A percentile compares a stretch with the other conserved stretches of the same genome.
These are phyloP conservation scores for Neodiprion virginianus DNA, from an alignment of 1,140 invertebrate genomes.

Conservation along the genomic window DNA sequence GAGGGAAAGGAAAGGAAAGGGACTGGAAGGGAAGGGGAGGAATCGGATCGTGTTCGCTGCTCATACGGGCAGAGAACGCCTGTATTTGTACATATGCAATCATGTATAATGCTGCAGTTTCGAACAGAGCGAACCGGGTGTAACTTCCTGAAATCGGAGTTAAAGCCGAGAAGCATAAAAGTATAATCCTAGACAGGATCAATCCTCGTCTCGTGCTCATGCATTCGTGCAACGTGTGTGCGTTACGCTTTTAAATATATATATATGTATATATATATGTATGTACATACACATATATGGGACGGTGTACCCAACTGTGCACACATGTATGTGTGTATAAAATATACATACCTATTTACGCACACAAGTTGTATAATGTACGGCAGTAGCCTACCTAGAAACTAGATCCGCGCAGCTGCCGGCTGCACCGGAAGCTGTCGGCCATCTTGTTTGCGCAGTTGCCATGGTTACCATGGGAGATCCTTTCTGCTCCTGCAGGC, in stretches of 20 bases:
- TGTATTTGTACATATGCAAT: not conserved
- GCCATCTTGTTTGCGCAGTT: conserved; percentile 63
- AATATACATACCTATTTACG: conserved; percentile 16
- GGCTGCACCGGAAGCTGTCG: conserved; percentile 58
- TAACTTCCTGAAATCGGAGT: conserved; percentile 5
- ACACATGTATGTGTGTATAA: not conserved
- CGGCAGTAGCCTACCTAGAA: conserved; percentile 41
- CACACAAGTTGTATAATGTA: not conserved
- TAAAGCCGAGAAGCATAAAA: conserved; percentile 5
- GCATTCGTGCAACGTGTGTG: not conserved
- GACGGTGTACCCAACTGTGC: not conserved
- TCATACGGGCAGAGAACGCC: no score
- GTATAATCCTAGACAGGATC: conserved; percentile 7
- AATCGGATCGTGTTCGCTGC: not conserved
- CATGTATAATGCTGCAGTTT: no score
- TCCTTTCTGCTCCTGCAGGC: conserved; percentile 40
- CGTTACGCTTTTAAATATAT: not conserved
- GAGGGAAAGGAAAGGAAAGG: not conserved
- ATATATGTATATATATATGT: not conserved
- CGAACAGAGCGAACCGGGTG: not conserved
- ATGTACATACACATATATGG: not conserved
- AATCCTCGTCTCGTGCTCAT: not conserved
- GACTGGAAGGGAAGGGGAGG: not conserved
- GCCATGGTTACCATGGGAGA: conserved; percentile 57
- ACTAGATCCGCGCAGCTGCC: conserved; percentile 60